Base-by-base conservation (phyloP, 2,888 invertebrate species). In the Xestia c-nigrum region DNA sequence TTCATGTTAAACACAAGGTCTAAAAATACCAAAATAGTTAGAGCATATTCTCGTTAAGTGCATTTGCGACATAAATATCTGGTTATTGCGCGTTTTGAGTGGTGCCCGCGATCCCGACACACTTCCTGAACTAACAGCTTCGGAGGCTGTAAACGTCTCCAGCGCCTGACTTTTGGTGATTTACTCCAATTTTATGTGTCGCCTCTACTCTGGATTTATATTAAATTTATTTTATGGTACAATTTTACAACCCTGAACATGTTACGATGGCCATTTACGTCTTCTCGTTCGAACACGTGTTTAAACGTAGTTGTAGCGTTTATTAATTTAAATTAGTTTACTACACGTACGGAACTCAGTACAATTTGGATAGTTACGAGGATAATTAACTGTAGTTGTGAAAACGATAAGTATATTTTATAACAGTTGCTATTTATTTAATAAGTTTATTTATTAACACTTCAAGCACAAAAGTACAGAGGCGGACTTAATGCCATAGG, bases 161-260 rank as follows among this genome's bases (percentile, higher is more conserved):
- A 93, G 90, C 95, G 95, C 92, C 94, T 95, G 96, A 95, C 96
- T 96, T 95, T 94, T 90, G 92, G 95, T 96, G 96, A 96, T 96
- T 96, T 96, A 96, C 95, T 94, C 90, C 95, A 93, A 95, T 96
- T 96, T 96, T 96, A 96, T 96, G 96, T 95, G 95, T 94, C 95
- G 94, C 93, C 93, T 92, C 94, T 93, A 92, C 93, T 91, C 92
- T 92, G 93, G 95, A 94, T 95, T 94, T 95, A 95, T 95, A 95
- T 95, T 95, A 95, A 95, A 95, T 94, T 95, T 95, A 96, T 95
- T 96, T 96, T 95, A 95, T 93, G 92, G 93, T 86, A 90, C 93
- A 92, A 93, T 94, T 95, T 96, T 95, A 96, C 93, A 95, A 92
- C 94, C 91, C 90, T 90, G 90, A 94, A 91, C 94, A 94, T 94